Percentiles rank a stretch among this genome's conserved stretches.
Evolutionary conservation across 2,113 vertebrate species (phyloP).

Genomic region (Labrus mixtus): DNA sequence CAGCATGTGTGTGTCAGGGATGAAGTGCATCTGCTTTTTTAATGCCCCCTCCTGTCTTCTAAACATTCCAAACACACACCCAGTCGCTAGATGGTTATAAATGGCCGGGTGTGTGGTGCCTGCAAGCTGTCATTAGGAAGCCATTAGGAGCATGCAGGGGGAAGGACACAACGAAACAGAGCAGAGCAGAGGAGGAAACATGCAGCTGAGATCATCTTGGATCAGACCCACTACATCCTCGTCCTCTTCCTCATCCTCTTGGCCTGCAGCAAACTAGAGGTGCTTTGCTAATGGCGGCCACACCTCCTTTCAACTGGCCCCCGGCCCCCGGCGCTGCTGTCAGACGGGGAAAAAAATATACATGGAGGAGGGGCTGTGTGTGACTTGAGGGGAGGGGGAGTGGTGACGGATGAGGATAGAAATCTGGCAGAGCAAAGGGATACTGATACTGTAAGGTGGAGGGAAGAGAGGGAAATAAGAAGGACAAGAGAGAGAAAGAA

Average conservation of each 20-base stretch:
- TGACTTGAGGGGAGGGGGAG: slow-evolving; percentile 51
- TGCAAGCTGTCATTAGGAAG: slow-evolving; percentile 83
- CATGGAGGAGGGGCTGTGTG: slow-evolving; percentile 44
- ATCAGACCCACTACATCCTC: slow-evolving; percentile 55
- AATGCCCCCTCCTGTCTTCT: slow-evolving; percentile 45
- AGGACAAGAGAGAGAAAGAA: background rate
- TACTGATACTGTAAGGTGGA: slow-evolving; percentile 34
- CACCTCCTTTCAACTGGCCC: slow-evolving; percentile 56
- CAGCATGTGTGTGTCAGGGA: slow-evolving; percentile 53
- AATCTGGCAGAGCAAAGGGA: slow-evolving; percentile 51
- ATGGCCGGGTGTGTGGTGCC: slow-evolving; percentile 77
- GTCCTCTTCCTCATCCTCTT: slow-evolving; percentile 45
- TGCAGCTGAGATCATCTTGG: slow-evolving; percentile 62
- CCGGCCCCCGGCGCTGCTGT: slow-evolving; percentile 53
- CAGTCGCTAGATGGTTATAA: slow-evolving; percentile 69
- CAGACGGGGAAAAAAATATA: slow-evolving; percentile 58
- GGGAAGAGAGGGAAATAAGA: background rate
- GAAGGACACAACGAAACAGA: slow-evolving; percentile 65
- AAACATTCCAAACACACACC: slow-evolving; percentile 51
- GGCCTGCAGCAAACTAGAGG: slow-evolving; percentile 48
- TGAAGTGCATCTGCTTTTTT: slow-evolving; percentile 71
- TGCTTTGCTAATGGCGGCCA: slow-evolving; percentile 62
- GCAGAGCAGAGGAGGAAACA: slow-evolving; percentile 68
- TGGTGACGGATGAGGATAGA: slow-evolving; percentile 48
- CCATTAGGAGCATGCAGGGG: slow-evolving; percentile 78